Base-by-base conservation (phyloP, 2,113 vertebrate species). In the Poeciliopsis turrubarensis region DNA sequence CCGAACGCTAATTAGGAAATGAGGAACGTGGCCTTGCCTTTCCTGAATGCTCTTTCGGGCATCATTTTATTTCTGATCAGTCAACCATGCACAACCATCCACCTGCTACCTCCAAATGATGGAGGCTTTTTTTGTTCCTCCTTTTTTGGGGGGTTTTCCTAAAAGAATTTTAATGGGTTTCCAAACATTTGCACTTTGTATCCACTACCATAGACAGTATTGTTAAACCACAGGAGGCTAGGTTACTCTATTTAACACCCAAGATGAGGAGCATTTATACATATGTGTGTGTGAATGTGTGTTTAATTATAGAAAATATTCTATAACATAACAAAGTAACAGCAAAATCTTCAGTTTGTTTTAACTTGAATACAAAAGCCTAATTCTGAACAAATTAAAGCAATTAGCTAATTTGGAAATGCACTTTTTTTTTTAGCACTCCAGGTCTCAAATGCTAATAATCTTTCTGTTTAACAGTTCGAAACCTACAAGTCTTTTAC, bases 401-500 rank as follows among this genome's bases (percentile, higher is more conserved):
- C 22, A n/a, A 22, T 57, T 22, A n/a, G 25, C 51, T 10, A 25
- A n/a, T 57, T 57, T n/a, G 25, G 51, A 57, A 11, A 12, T 37
- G 10, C 34, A 37, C 34, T 2, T 37, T 37, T 37, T n/a, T 32
- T 3, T 37, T 37, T 37, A 37, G 2, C 34, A 37, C 34, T 37
- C 2, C 10, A 37, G 10, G 34, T 37, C 34, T 37, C 34, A 37
- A 37, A 37, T 96, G 95, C 95, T 96, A 95, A 96, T 93, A 76
- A 92, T 89, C 90, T 92, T 93, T 96, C 96, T 97, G 94, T 88
- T 85, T 63, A 86, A 91, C 90, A 93, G 94, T 95, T 94, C 97
- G 95, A 95, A 96, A 97, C 96, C 97, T 96, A 97, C 96, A 94
- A 94, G 95, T 94, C 95, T 94, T 95, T 97, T 97, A 95, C 95